These are phyloP conservation scores for Iselma pallidipennis DNA, from an alignment of 2,888 invertebrate species.

Conservation along the genomic window DNA sequence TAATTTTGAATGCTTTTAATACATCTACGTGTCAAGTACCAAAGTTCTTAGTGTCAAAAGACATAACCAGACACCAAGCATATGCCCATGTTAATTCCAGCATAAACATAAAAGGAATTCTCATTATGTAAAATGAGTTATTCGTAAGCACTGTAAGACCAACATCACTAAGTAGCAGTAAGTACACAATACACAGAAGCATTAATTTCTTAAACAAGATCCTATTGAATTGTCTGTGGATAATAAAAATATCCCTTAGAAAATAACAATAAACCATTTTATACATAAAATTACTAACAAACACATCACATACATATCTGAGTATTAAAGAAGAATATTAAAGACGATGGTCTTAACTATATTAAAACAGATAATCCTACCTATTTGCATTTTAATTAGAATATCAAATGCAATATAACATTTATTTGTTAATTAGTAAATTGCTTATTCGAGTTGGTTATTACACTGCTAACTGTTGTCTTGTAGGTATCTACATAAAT, in stretches of 20 bases:
- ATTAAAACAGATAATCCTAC: background rate
- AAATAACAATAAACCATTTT: too few species aligned
- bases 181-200: too few species aligned
- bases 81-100: background rate
- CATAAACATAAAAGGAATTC: background rate
- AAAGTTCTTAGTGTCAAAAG: constrained; percentile 23
- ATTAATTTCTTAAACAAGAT: too few species aligned
- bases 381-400: background rate
- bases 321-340: too few species aligned
- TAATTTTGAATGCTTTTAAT: constrained; percentile 35
- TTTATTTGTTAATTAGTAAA: constrained; percentile 3
- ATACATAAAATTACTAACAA: too few species aligned
- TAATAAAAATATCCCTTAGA: too few species aligned
- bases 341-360: background rate
- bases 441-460: background rate
- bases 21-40: constrained; percentile 27
- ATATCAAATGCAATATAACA: background rate
- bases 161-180: too few species aligned
- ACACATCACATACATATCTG: too few species aligned
- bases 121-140: background rate
- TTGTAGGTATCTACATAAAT: too few species aligned
- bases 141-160: background rate
- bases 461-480: too few species aligned
- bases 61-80: background rate
- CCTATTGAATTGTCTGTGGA: too few species aligned